A percentile compares a stretch with the other conserved stretches of the same genome.
These are phyloP conservation scores for Nothoprocta perdicaria DNA, from an alignment of 2,113 vertebrate genomes.

Conservation along the genomic window DNA sequence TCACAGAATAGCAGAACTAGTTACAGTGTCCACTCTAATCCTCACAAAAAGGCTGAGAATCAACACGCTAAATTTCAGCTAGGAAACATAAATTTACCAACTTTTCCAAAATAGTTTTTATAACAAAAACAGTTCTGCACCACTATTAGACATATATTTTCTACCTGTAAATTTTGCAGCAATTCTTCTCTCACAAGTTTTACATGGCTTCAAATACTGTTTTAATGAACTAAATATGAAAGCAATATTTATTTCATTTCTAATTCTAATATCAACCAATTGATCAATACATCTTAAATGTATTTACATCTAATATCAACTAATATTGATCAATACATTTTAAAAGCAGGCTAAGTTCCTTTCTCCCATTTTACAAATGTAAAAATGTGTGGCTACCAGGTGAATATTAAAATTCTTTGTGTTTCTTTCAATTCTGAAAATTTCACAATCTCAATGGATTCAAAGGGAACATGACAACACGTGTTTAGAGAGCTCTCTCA, in stretches of 20 bases:
- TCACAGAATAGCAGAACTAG: neutral
- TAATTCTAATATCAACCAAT: neutral
- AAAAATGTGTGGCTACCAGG: accelerated
- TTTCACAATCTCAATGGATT: neutral
- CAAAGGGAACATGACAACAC: neutral
- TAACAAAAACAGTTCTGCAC: neutral
- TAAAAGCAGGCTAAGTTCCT: neutral
- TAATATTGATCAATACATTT: neutral
- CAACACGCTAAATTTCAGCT: neutral
- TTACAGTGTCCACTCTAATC: neutral
- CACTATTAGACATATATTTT: neutral
- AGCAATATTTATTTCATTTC: neutral
- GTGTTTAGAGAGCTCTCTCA: neutral
- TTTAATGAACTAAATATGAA: neutral
- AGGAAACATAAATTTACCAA: neutral
- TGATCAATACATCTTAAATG: neutral
- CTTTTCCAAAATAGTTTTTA: neutral
- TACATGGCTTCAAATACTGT: neutral
- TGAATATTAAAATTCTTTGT: neutral
- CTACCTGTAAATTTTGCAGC: neutral
- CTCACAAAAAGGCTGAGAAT: neutral
- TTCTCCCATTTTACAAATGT: neutral
- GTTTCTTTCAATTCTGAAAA: neutral
- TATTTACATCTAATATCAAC: neutral
- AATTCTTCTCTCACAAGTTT: neutral